Conservation (phyloP, 2,113 vertebrate species). For the Actenoides hombroni region DNA sequence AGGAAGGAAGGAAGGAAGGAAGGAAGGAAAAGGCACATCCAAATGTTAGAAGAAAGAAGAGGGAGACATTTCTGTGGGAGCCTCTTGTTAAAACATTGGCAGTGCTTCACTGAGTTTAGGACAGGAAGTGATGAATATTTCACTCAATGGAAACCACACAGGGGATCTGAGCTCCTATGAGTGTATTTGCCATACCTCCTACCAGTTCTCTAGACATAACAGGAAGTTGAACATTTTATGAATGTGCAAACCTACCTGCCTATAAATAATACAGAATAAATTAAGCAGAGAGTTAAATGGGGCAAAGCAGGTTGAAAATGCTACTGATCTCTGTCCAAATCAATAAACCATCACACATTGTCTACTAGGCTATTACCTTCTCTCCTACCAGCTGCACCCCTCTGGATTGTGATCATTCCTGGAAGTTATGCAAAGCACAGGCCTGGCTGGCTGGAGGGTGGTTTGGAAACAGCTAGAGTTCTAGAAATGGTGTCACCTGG, state of each 20-base stretch:
- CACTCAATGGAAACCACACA: slow-evolving; percentile 26
- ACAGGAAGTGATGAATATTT: slow-evolving; percentile 49
- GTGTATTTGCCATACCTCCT: slow-evolving; percentile 47
- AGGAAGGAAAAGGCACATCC: background rate
- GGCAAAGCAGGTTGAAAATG: slow-evolving; percentile 10
- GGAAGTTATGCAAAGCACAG: background rate
- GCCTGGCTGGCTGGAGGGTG: background rate
- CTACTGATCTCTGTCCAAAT: background rate
- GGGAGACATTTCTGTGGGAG: background rate
- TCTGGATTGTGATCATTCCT: background rate
- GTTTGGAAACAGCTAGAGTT: background rate
- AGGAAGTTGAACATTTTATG: slow-evolving; percentile 37
- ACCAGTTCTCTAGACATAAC: slow-evolving; percentile 38
- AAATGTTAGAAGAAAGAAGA: background rate
- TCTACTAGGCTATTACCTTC: background rate
- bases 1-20: background rate
- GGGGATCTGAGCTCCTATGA: slow-evolving; percentile 20
- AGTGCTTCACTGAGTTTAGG: background rate
- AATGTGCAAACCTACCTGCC: slow-evolving; percentile 45
- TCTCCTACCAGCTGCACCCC: background rate
- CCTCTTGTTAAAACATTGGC: background rate
- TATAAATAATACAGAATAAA: slow-evolving; percentile 39
- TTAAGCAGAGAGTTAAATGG: background rate
- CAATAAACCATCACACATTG: background rate
- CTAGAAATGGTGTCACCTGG: background rate